These are phyloP conservation scores for Lepidochitona cinerea DNA, from an alignment of 2,888 invertebrate species.

Conservation along the genomic window DNA sequence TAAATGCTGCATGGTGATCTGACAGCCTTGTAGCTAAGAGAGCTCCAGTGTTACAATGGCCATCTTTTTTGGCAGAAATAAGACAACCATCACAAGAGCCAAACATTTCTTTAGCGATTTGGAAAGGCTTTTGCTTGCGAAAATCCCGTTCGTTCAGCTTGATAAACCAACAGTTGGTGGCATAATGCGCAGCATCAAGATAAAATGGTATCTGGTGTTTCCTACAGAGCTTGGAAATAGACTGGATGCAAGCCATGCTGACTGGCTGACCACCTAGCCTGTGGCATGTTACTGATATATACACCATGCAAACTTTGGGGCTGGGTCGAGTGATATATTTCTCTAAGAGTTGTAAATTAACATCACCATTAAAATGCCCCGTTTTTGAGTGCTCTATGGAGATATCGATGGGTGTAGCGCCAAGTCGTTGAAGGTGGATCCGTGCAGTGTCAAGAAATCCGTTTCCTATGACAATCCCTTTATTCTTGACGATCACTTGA, in stretches of 20 bases:
- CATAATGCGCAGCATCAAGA: constrained; percentile 18
- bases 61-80: constrained; percentile 24
- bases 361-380: constrained; percentile 7
- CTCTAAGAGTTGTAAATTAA: constrained; percentile 12
- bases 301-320: background rate
- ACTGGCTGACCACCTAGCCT: constrained; percentile 14
- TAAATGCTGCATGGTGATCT: background rate
- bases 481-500: background rate
- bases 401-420: background rate
- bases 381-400: background rate
- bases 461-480: constrained; percentile 12
- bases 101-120: constrained; percentile 23
- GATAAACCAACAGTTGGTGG: constrained; percentile 22
- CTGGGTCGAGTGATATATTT: background rate
- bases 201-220: constrained; percentile 9
- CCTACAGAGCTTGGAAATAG: background rate
- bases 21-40: constrained; percentile 6
- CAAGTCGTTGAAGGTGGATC: background rate
- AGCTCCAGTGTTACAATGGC: constrained; percentile 22
- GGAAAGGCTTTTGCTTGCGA: background rate
- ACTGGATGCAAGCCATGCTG: constrained; percentile 17
- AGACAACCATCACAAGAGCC: constrained; percentile 11
- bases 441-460: constrained; percentile 21
- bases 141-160: constrained; percentile 9
- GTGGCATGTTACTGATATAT: constrained; percentile 16